A percentile compares a stretch with the other conserved stretches of the same genome.
These are phyloP conservation scores for Tenthredo mesomela DNA, from an alignment of 2,888 invertebrate species.

Conservation along the genomic window DNA sequence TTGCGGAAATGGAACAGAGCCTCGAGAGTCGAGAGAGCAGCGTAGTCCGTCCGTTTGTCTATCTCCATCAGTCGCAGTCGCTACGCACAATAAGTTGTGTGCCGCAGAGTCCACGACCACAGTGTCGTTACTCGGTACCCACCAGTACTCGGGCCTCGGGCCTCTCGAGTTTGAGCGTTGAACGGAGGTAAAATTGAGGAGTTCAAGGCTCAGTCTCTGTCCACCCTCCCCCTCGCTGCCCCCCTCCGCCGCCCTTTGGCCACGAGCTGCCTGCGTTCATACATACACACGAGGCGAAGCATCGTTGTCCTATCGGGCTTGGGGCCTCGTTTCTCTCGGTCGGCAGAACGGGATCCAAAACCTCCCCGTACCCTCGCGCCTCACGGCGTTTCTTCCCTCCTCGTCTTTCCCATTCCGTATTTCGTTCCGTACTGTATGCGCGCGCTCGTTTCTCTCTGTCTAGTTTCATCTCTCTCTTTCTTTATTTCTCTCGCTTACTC, in stretches of 20 bases:
- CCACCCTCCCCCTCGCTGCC: slow-evolving; percentile 53
- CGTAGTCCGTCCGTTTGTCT: not conserved
- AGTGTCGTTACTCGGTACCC: slow-evolving; percentile 17
- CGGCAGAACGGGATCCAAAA: slow-evolving; percentile 41
- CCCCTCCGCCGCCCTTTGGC: slow-evolving; percentile 53
- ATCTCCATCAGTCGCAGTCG: slow-evolving; percentile 21
- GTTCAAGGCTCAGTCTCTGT: slow-evolving; percentile 54
- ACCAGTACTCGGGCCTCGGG: slow-evolving; percentile 3
- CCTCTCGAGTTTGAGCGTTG: slow-evolving; percentile 44
- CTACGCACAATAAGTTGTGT: slow-evolving; percentile 36
- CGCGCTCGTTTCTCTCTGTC: slow-evolving; percentile 41
- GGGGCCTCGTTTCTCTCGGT: slow-evolving; percentile 43
- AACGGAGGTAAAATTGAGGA: slow-evolving; percentile 48
- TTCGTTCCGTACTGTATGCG: slow-evolving; percentile 17
- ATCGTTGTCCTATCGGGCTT: slow-evolving; percentile 34
- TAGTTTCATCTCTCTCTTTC: slow-evolving; percentile 57
- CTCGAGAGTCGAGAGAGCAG: slow-evolving; percentile 40
- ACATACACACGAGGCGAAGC: slow-evolving; percentile 15
- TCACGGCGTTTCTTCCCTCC: not conserved
- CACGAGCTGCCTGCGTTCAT: slow-evolving; percentile 52
- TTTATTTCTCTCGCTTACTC: slow-evolving; percentile 55
- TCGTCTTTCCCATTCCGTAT: not conserved
- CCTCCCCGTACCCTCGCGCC: slow-evolving; percentile 12
- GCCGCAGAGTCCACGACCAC: slow-evolving; percentile 35
- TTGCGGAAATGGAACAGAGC: slow-evolving; percentile 43